A percentile compares a stretch with the other conserved stretches of the same genome.
These are phyloP conservation scores for Holacanthella duospinosa DNA, from an alignment of 2,888 invertebrate species.

Conservation along the genomic window DNA sequence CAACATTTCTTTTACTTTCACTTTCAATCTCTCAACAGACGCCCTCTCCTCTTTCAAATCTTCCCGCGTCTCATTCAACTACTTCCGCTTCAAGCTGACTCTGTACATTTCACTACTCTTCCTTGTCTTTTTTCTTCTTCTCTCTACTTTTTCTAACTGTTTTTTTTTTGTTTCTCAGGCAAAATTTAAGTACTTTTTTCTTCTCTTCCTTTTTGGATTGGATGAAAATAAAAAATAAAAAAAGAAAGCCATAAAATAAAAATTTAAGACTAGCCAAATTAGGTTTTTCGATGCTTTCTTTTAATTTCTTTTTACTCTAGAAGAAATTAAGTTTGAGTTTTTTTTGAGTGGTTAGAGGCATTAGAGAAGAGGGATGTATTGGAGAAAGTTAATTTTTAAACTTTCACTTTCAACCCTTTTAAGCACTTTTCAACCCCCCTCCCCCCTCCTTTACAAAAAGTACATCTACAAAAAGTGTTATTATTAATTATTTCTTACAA, in stretches of 20 bases:
- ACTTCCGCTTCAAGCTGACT: too few relatives aligned
- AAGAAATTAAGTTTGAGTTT: background rate
- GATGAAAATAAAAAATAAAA: background rate
- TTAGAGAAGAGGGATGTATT: background rate
- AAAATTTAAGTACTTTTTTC: background rate
- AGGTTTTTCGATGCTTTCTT: slow-evolving; percentile 17
- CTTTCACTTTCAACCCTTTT: too few relatives aligned
- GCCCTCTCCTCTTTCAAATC: background rate
- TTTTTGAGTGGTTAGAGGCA: background rate
- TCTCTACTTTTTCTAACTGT: background rate
- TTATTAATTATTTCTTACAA: too few relatives aligned
- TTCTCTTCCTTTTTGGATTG: too few relatives aligned
- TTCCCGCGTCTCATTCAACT: background rate
- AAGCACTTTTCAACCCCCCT: too few relatives aligned
- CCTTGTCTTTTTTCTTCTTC: background rate
- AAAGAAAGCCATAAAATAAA: slow-evolving; percentile 20
- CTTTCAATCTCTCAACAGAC: background rate
- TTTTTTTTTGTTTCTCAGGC: background rate
- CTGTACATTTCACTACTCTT: too few relatives aligned
- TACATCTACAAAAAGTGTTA: too few relatives aligned
- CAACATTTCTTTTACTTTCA: background rate
- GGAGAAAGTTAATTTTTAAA: background rate
- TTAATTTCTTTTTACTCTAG: slow-evolving; percentile 12
- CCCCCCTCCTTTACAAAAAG: too few relatives aligned
- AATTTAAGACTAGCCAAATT: slow-evolving; percentile 23